These are phyloP conservation scores for Enteromius viviparus DNA, from an alignment of 2,797 vertebrate genomes.

Conservation along the genomic window DNA sequence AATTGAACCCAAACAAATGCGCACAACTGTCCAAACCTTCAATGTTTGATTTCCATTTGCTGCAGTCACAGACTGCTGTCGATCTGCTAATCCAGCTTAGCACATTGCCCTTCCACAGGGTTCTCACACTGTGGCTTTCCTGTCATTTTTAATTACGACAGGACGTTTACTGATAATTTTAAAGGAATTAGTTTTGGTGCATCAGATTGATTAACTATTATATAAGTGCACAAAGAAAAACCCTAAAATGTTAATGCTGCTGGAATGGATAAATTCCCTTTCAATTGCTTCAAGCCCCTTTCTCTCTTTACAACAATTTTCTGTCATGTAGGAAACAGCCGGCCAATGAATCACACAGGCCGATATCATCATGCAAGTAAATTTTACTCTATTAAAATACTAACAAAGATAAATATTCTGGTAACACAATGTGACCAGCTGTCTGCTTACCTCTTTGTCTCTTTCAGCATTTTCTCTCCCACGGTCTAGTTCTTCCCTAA, in stretches of 20 bases:
- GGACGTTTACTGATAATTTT: not conserved
- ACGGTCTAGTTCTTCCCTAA: constrained; percentile 72
- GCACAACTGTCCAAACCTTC: not conserved
- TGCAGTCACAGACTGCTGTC: not conserved
- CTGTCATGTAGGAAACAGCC: not conserved
- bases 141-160: not conserved
- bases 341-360: not conserved
- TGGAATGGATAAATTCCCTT: not conserved
- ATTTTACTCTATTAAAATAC: not conserved
- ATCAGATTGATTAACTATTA: not conserved
- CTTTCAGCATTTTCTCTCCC: constrained; percentile 76
- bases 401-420: not conserved
- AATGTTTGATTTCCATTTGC: not conserved
- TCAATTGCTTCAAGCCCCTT: not conserved
- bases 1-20: not conserved
- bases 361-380: not conserved
- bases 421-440: not conserved
- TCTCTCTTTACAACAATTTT: not conserved
- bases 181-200: not conserved
- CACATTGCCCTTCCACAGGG: not conserved
- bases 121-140: not conserved
- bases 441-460: constrained; percentile 79
- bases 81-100: constrained; percentile 25
- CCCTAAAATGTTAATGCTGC: too few species aligned
- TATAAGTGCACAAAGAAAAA: not conserved